These are phyloP conservation scores for Melanerpes formicivorus DNA, from an alignment of 2,113 vertebrate species.

Conservation along the genomic window DNA sequence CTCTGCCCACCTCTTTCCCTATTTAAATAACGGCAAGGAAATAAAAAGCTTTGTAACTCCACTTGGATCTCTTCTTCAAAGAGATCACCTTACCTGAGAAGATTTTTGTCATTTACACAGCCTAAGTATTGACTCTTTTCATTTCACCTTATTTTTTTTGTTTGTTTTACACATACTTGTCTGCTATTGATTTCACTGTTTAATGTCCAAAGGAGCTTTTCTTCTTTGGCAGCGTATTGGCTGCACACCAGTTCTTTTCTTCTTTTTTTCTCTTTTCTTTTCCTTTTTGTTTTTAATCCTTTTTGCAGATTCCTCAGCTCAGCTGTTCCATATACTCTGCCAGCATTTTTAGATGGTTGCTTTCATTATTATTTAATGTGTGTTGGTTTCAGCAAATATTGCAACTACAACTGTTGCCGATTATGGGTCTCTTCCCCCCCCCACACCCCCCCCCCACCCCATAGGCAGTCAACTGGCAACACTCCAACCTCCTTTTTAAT, in stretches of 20 bases:
- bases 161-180: not conserved
- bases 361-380: slow-evolving; percentile 69
- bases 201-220: slow-evolving; percentile 15
- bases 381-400: slow-evolving; percentile 65
- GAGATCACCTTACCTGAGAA: not conserved
- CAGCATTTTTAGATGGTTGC: slow-evolving; percentile 45
- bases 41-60: not conserved
- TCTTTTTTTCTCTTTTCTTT: not conserved
- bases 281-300: not conserved
- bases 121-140: not conserved
- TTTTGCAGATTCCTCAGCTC: slow-evolving; percentile 54
- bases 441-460: not conserved
- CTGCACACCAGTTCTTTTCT: not conserved
- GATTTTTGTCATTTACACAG: not conserved
- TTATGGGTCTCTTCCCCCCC: not conserved
- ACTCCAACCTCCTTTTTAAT: slow-evolving; percentile 35
- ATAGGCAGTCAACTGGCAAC: slow-evolving; percentile 36
- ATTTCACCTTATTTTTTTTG: not conserved
- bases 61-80: not conserved
- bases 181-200: not conserved
- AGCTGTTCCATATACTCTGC: slow-evolving; percentile 56
- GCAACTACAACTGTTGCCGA: slow-evolving; percentile 61
- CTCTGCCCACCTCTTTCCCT: not conserved
- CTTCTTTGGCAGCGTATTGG: slow-evolving; percentile 46
- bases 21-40: not conserved